These are phyloP conservation scores for Pseudopodoces humilis DNA, from an alignment of 2,113 vertebrate genomes.

Conservation along the genomic window DNA sequence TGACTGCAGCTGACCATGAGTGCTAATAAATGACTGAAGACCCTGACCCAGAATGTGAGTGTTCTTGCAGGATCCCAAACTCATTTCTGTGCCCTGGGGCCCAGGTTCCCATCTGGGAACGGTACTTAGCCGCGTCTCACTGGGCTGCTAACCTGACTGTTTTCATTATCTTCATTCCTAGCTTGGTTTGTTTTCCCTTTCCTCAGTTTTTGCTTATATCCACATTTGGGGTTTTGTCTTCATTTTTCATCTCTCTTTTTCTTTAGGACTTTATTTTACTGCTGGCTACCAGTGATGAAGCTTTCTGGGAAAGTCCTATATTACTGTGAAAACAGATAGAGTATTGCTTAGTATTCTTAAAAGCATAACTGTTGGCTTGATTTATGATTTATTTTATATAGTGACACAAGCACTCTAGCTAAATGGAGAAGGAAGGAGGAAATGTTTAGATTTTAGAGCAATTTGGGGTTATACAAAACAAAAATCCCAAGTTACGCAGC, in stretches of 20 bases:
- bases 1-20: neutral
- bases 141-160: neutral
- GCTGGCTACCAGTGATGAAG: neutral
- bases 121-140: neutral
- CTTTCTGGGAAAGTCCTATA: neutral
- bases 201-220: neutral
- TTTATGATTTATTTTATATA: neutral
- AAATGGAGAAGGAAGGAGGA: neutral
- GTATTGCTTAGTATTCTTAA: neutral
- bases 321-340: neutral
- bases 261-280: neutral
- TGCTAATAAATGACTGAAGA: neutral
- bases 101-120: conserved; percentile 13
- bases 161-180: conserved; percentile 41
- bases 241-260: neutral
- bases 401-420: neutral
- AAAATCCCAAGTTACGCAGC: neutral
- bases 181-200: conserved; percentile 1
- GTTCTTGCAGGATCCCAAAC: conserved; percentile 21
- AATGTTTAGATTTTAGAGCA: neutral
- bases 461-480: neutral
- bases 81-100: conserved; percentile 39
- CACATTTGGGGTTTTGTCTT: neutral
- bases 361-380: neutral
- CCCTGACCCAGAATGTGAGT: neutral